Evolutionary conservation across 2,888 invertebrate genomes (phyloP), one percentile per base, ranked within the genome.

Genomic region (Brachyopa scutellaris): DNA sequence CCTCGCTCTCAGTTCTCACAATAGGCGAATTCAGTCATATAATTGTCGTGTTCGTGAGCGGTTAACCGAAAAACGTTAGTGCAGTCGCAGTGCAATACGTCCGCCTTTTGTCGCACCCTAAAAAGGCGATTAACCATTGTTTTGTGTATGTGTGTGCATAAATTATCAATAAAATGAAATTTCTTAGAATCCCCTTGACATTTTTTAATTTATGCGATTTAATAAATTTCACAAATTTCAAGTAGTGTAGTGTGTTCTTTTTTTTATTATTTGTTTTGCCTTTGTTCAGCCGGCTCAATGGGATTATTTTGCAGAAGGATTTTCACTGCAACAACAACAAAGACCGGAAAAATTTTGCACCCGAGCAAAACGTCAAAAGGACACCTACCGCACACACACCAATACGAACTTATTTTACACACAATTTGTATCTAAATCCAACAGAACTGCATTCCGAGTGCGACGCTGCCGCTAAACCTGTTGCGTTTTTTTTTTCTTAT

Each of bases 381-480:
- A 82, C 76, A 76, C 51, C 51, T n/a, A 38, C 47, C 49, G 51
- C 40, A 57, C 51, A 33, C 40, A 55, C 55, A 33, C 7, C 15
- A 2, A 21, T 29, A 42, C 13, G 17, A 19, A 53, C 6, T 6
- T 23, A 38, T 4, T 19, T 40, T 36, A 42, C 42, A 42, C 19
- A 61, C 19, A 19, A 29, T 45, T 73, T 49, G n/a, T 29, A 57
- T 59, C 49, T 6, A 47, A 76, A 70, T 59, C 21, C 59, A 47
- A 70, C 31, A 66, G 69, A 82, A 77, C 70, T 77, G 70, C 77
- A 82, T 82, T 76, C 76, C 76, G 31, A 31, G 61, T 57, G 53
- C 31, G 36, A 62, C 57, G 76, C 59, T 70, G 66, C 40, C 82
- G 77, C 77, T 72, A 82, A 82, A 82, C 82, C 82, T 82, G 82